A percentile compares a stretch with the other conserved stretches of the same genome.
phyloP scores from a whole-genome alignment of 2,888 invertebrate species.

The Meiosimyza decipiens region DNA sequence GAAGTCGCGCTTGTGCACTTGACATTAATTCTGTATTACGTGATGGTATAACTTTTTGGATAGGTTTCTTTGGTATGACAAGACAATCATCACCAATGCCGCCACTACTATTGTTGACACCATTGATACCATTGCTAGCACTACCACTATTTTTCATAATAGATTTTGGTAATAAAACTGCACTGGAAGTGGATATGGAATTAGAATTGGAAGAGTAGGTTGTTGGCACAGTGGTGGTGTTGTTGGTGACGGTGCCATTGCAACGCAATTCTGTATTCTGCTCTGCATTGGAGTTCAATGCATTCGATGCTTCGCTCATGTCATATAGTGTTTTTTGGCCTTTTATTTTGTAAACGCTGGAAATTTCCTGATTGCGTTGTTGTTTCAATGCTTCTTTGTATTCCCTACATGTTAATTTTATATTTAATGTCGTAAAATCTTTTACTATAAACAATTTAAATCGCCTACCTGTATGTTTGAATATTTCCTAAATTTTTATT shows the following conservation, averaged over 20 bases:
- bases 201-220: background rate
- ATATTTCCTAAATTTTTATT: conserved; percentile 63
- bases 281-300: conserved; percentile 42
- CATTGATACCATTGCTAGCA: conserved; percentile 43
- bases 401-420: conserved; percentile 70
- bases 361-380: conserved; percentile 82
- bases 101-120: conserved; percentile 36
- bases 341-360: conserved; percentile 74
- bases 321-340: conserved; percentile 65
- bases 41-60: conserved; percentile 85
- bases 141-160: conserved; percentile 59
- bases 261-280: conserved; percentile 47
- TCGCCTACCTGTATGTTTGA: conserved; percentile 64
- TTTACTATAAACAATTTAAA: background rate
- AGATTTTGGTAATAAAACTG: conserved; percentile 56
- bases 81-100: conserved; percentile 54
- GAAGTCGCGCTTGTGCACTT: conserved; percentile 47
- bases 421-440: background rate
- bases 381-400: conserved; percentile 90
- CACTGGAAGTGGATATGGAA: conserved; percentile 35
- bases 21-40: conserved; percentile 69
- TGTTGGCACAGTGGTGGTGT: background rate
- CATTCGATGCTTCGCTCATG: conserved; percentile 46
- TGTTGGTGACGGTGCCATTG: conserved; percentile 38
- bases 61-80: conserved; percentile 71